phyloP scores from a whole-genome alignment of 2,113 vertebrate species.

The Actenoides hombroni region DNA sequence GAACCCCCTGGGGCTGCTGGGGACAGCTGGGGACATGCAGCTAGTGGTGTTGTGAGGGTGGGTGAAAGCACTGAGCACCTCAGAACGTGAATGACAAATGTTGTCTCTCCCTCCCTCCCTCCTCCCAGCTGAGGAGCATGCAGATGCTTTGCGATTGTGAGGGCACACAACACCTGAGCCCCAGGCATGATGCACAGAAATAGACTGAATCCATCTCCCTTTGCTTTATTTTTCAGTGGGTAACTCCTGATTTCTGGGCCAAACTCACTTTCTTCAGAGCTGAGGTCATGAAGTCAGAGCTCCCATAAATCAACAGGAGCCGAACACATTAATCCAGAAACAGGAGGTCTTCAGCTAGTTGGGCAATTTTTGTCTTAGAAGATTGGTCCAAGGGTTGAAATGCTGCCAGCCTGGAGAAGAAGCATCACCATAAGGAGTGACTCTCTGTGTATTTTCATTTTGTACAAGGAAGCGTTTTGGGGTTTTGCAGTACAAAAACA shows the following conservation, averaged over 20 bases:
- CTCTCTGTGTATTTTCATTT: background rate
- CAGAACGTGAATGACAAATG: background rate
- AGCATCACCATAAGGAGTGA: background rate
- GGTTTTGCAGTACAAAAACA: background rate
- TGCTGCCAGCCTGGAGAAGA: background rate
- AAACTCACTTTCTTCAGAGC: background rate
- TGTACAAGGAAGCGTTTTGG: background rate
- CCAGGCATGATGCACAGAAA: background rate
- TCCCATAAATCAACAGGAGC: conserved; percentile 1
- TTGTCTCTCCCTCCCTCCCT: background rate
- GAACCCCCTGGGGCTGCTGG: background rate
- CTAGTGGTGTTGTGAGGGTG: background rate
- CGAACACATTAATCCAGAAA: background rate
- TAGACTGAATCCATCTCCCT: background rate
- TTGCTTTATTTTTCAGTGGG: background rate
- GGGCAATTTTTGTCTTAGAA: background rate
- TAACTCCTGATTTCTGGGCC: background rate
- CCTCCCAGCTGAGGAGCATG: background rate
- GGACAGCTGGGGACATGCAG: background rate
- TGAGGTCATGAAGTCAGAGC: background rate
- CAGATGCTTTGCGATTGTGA: accelerated
- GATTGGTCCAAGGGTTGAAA: background rate
- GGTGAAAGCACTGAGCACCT: background rate
- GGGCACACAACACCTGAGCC: background rate
- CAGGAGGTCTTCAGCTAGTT: background rate